A percentile compares a stretch with the other conserved stretches of the same genome.
phyloP scores from a whole-genome alignment of 2,797 vertebrate species.

The Sebastes taczanowskii region DNA sequence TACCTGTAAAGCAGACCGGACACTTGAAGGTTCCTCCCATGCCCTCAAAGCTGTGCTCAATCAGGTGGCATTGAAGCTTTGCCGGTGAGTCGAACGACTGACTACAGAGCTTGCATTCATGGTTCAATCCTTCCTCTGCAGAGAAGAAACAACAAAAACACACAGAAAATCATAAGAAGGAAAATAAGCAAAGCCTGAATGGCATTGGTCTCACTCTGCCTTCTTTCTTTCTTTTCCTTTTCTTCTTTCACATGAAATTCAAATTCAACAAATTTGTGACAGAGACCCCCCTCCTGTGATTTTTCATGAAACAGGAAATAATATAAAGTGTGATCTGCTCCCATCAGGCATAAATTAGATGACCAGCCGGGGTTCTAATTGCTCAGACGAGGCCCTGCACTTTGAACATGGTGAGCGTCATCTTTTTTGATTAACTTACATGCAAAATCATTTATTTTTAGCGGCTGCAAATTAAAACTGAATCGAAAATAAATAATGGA shows the following conservation, averaged over 20 bases:
- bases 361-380: slow-evolving; percentile 64
- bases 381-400: slow-evolving; percentile 56
- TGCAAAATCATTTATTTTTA: slow-evolving; percentile 34
- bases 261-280: slow-evolving; percentile 48
- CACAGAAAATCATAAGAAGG: slow-evolving; percentile 55
- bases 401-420: slow-evolving; percentile 44
- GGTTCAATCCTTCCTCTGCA: slow-evolving; percentile 97
- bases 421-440: slow-evolving; percentile 54
- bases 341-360: slow-evolving; percentile 72
- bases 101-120: slow-evolving; percentile 98
- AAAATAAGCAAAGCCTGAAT: slow-evolving; percentile 52
- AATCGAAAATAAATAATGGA: slow-evolving; percentile 13
- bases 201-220: slow-evolving; percentile 47
- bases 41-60: slow-evolving; percentile 99
- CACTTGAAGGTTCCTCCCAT: slow-evolving; percentile 99
- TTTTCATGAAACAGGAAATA: slow-evolving; percentile 65
- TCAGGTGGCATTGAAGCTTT: slow-evolving; percentile 98
- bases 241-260: slow-evolving; percentile 36
- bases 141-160: slow-evolving; percentile 63
- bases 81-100: slow-evolving; percentile 98
- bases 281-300: slow-evolving; percentile 61
- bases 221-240: not conserved
- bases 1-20: slow-evolving; percentile 98
- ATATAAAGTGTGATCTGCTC: slow-evolving; percentile 68
- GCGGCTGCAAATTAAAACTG: slow-evolving; percentile 24